phyloP scores from a whole-genome alignment of 2,888 invertebrate genomes.

The Aporophyla nigra region DNA sequence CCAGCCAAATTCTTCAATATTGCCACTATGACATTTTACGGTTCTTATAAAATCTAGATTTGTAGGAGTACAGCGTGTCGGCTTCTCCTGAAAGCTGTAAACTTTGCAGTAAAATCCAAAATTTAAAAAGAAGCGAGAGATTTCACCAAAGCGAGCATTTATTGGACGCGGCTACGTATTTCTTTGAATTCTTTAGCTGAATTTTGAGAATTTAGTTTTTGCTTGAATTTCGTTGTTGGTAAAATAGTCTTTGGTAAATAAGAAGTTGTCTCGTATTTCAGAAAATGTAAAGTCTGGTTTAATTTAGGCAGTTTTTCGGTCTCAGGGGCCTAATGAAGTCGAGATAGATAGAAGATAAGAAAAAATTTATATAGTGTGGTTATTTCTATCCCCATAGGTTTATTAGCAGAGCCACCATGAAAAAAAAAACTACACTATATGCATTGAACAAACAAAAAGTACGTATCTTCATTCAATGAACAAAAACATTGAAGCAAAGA shows the following conservation, averaged over 20 bases:
- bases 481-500: constrained; percentile 17
- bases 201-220: constrained; percentile 23
- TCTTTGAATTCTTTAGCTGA: constrained; percentile 4
- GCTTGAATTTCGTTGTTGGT: constrained; percentile 9
- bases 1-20: constrained; percentile 14
- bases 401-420: too few relatives aligned
- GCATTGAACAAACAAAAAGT: not conserved
- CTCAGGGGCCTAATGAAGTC: not conserved
- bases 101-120: constrained; percentile 46
- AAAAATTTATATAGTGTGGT: not conserved
- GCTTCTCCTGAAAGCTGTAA: constrained; percentile 42
- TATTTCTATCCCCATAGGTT: not conserved
- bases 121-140: constrained; percentile 38
- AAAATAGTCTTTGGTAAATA: not conserved
- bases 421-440: not conserved
- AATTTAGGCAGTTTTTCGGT: not conserved
- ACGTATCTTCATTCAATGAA: not conserved
- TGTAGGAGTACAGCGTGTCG: constrained; percentile 16
- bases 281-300: not conserved
- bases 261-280: not conserved
- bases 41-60: constrained; percentile 46
- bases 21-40: constrained; percentile 33
- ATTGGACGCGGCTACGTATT: constrained; percentile 27
- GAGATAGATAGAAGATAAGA: not conserved
- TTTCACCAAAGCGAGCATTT: constrained; percentile 24